Base-by-base conservation (phyloP, 2,888 invertebrate species). In the Cyclophora albipunctata region DNA sequence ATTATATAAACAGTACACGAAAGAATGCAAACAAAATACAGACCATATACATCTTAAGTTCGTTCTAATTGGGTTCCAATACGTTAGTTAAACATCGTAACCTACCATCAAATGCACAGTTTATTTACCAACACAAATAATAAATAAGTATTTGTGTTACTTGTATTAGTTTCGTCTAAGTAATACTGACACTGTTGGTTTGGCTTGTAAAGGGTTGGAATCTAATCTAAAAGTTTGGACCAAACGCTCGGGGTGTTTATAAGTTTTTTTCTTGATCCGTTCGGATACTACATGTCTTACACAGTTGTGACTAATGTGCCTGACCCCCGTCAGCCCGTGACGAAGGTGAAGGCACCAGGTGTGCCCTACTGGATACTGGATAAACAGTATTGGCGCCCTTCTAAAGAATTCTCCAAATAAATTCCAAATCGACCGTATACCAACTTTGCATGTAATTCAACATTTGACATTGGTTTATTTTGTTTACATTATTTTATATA, bases 231-330 rank as follows among this genome's bases (percentile, higher is more conserved):
- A 59, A 59, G 53, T 61, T 57, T 47, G 47, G 50, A 47, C 41
- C 45, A 53, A 45, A n/a, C 47, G 40, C 47, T 40, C 45, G 42
- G 57, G 52, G 51, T 57, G 59, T 59, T 57, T 61, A 57, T 56
- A 59, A 57, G 49, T 59, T 61, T 60, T 55, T 61, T 57, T 57
- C 37, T 57, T 57, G 57, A 61, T 61, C 61, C 57, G 47, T 57
- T 61, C 41, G 54, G 57, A 61, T 59, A 62, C 62, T 66, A 69
- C 66, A 71, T 71, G 78, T 73, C 74, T 71, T 67, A 70, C 74
- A 72, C 78, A 80, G 71, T 75, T 75, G 80, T 78, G 77, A 78
- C 74, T 76, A 80, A 79, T 78, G 75, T 70, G 67, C 67, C 64
- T 64, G 64, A 78, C 77, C 79, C 77, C 62, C 71, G 75, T 78